These are phyloP conservation scores for Erebia epiphron DNA, from an alignment of 2,888 invertebrate genomes.

Conservation along the genomic window DNA sequence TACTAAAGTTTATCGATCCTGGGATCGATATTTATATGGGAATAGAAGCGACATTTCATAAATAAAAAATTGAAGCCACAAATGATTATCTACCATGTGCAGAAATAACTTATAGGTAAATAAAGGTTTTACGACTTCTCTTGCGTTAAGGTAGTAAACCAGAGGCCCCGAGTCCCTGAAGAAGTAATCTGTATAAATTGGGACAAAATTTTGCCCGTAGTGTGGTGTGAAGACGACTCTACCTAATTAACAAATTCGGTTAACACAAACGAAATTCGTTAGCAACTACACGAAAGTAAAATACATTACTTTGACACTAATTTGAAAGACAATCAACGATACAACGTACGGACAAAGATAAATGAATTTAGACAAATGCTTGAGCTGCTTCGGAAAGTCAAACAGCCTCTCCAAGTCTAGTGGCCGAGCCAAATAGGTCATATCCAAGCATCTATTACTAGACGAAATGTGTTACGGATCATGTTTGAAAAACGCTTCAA, in stretches of 20 bases:
- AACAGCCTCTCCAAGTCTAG: constrained; percentile 32
- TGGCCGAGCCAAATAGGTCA: constrained; percentile 38
- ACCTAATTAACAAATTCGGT: not conserved
- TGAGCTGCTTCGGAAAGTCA: constrained; percentile 34
- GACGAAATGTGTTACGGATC: constrained; percentile 23
- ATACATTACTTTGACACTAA: constrained; percentile 13
- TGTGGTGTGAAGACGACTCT: too few relatives aligned
- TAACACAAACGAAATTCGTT: not conserved
- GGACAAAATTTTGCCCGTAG: not conserved
- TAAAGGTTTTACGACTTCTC: not conserved
- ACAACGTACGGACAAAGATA: constrained; percentile 31
- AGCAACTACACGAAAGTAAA: not conserved
- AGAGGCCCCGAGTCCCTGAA: not conserved
- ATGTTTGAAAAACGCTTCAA: constrained; percentile 6
- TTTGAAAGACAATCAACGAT: constrained; percentile 30
- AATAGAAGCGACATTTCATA: not conserved
- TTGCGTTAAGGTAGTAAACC: not conserved
- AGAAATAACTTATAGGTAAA: not conserved
- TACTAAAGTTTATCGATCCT: constrained; percentile 14
- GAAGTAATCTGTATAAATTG: not conserved
- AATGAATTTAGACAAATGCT: constrained; percentile 38
- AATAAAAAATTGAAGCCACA: not conserved
- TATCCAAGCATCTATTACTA: constrained; percentile 31
- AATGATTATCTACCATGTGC: not conserved
- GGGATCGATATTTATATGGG: too few relatives aligned